phyloP scores from a whole-genome alignment of 2,888 invertebrate species.

The Nowickia ferox region DNA sequence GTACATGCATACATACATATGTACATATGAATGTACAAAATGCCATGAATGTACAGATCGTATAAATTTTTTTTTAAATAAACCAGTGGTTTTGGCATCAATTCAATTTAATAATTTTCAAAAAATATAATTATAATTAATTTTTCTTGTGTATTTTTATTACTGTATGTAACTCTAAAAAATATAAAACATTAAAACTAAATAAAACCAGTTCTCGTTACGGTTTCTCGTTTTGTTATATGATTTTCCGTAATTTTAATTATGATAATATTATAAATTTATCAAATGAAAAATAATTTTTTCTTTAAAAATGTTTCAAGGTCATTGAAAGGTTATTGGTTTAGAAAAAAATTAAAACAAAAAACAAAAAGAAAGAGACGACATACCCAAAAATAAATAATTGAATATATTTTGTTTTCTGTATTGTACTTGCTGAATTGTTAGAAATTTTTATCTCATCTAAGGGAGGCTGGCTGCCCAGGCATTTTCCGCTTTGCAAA shows the following conservation, averaged over 20 bases:
- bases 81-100: conserved; percentile 49
- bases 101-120: conserved; percentile 53
- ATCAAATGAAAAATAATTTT: conserved; percentile 47
- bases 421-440: conserved; percentile 21
- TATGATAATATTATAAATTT: conserved; percentile 21
- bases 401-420: conserved; percentile 65
- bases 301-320: conserved; percentile 75
- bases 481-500: background rate
- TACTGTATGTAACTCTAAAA: background rate
- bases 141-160: background rate
- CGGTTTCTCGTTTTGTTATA: background rate
- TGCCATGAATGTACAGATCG: conserved; percentile 12
- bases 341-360: conserved; percentile 72
- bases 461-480: background rate
- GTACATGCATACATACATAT: background rate
- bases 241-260: background rate
- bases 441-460: conserved; percentile 14
- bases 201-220: background rate
- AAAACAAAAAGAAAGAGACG: conserved; percentile 34
- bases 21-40: background rate
- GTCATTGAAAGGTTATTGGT: conserved; percentile 79
- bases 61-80: background rate
- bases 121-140: background rate
- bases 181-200: background rate
- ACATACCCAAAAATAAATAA: conserved; percentile 70